A percentile compares a stretch with the other conserved stretches of the same genome.
These are phyloP conservation scores for Drosophila navojoa DNA, from an alignment of 1,140 invertebrate species.

Conservation along the genomic window DNA sequence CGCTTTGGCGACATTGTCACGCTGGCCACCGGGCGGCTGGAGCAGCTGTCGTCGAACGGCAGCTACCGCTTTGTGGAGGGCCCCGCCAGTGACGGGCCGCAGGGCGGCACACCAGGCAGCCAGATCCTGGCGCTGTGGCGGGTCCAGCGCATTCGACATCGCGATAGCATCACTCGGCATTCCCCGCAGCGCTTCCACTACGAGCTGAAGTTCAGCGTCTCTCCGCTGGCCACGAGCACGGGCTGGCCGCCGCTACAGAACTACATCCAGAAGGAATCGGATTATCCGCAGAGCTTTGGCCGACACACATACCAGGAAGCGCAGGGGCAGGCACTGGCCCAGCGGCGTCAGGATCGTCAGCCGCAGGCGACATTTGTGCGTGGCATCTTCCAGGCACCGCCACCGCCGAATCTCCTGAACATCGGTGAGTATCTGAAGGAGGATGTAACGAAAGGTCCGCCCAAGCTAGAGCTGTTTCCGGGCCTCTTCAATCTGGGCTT, in stretches of 20 bases:
- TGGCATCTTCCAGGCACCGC: slow-evolving; percentile 62
- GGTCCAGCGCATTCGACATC: slow-evolving; percentile 87
- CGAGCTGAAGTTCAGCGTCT: slow-evolving; percentile 87
- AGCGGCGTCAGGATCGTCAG: slow-evolving; percentile 65
- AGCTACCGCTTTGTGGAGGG: slow-evolving; percentile 86
- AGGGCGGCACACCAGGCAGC: slow-evolving; percentile 55
- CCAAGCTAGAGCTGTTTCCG: slow-evolving; percentile 68
- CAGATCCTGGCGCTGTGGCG: slow-evolving; percentile 86
- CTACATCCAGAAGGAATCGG: slow-evolving; percentile 76
- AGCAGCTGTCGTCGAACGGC: slow-evolving; percentile 83
- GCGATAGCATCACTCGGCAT: slow-evolving; percentile 78
- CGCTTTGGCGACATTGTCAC: slow-evolving; percentile 87
- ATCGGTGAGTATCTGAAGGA: slow-evolving; percentile 75
- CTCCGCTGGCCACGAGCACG: slow-evolving; percentile 72
- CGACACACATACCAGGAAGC: slow-evolving; percentile 51
- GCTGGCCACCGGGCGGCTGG: slow-evolving; percentile 86
- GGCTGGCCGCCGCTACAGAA: slow-evolving; percentile 57
- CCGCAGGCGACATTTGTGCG: slow-evolving; percentile 72
- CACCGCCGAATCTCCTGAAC: slow-evolving; percentile 64
- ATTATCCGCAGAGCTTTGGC: slow-evolving; percentile 77
- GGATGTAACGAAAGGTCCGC: slow-evolving; percentile 18
- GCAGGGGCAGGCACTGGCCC: slow-evolving; percentile 48
- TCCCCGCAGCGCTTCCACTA: slow-evolving; percentile 84
- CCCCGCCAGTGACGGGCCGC: slow-evolving; percentile 14
- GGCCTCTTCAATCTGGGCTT: slow-evolving; percentile 54